Evolutionary conservation across 2,113 vertebrate genomes (phyloP).

Genomic region (Castor canadensis): DNA sequence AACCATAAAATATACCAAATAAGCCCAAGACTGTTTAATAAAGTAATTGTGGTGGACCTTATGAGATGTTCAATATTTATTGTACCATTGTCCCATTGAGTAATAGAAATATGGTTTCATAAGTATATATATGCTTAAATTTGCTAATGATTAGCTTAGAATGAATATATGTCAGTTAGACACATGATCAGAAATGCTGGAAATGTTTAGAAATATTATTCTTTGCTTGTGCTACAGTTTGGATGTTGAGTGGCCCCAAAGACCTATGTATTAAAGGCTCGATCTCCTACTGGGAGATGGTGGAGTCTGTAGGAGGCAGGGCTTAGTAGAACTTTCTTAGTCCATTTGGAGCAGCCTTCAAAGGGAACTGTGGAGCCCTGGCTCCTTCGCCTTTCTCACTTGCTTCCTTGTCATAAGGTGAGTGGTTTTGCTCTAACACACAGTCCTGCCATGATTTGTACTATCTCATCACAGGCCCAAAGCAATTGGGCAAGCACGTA

Average conservation of each 20-base stretch:
- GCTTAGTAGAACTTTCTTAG: background rate
- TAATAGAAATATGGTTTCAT: background rate
- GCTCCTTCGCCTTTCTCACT: background rate
- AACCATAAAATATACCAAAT: background rate
- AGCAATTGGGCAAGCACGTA: background rate
- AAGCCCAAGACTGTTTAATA: background rate
- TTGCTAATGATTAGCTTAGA: background rate
- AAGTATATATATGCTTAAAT: background rate
- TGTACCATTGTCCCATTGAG: background rate
- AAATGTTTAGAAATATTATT: background rate
- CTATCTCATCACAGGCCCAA: background rate
- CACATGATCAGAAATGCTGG: background rate
- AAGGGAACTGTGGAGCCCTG: background rate
- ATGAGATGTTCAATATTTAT: background rate
- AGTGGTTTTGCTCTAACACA: background rate
- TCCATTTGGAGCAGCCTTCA: background rate
- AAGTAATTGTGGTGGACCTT: background rate
- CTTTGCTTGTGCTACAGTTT: background rate
- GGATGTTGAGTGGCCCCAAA: background rate
- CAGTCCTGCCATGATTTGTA: background rate
- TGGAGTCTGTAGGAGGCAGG: background rate
- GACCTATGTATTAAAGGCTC: background rate
- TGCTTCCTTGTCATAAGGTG: background rate
- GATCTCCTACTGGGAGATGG: no score
- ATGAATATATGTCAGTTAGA: slow-evolving; percentile 9